Evolutionary conservation across 2,113 vertebrate genomes (phyloP), one percentile per base, ranked within the genome.

Genomic region (Salvelinus sp.): DNA sequence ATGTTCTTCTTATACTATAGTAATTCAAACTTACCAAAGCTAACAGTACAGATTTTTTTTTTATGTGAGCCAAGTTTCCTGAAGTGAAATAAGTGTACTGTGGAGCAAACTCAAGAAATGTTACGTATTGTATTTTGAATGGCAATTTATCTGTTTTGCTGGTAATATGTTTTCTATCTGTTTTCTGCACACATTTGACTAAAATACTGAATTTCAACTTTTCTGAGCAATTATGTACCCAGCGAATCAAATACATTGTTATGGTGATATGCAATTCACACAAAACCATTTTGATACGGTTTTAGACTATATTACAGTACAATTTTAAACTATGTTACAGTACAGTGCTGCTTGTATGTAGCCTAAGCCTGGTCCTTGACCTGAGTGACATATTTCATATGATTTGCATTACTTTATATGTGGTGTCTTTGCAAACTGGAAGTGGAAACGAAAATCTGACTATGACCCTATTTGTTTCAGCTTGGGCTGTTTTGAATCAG

Each of bases 11-110:
- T 82, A 78, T 75, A 68, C 33, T 58, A 28, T 69, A 20, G 48
- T 48, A 13, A 30, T 66, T 70, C 0, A 10, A 27, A 85, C 22
- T 70, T 76, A 85, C 87, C 85, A 88, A 89, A 90, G 86, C 85
- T 68, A 25, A 76, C 58, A 44, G 69, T 77, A 72, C 60, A 57
- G 70, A 65, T 12, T 48, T 33, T 62, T 70, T 18, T 63, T n/a
- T 25, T 64, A 3, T 70, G 60, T 67, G 47, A 71, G 50, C 65
- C 68, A 75, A 79, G 12, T 73, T 73, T 27, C 47, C 25, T 10
- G 10, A 28, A 67, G 38, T 74, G 16, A 78, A 78, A 72, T 70
- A 10, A 66, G 48, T 76, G 23, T 72, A n/a, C 16, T 75, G 44
- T 50, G 71, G 48, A 47, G 77, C 77, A 75, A 74, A 13, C 64